Evolutionary conservation across 1,140 invertebrate species (phyloP), one percentile per base, ranked within the genome.

Genomic region (Drosophila malerkotliana): DNA sequence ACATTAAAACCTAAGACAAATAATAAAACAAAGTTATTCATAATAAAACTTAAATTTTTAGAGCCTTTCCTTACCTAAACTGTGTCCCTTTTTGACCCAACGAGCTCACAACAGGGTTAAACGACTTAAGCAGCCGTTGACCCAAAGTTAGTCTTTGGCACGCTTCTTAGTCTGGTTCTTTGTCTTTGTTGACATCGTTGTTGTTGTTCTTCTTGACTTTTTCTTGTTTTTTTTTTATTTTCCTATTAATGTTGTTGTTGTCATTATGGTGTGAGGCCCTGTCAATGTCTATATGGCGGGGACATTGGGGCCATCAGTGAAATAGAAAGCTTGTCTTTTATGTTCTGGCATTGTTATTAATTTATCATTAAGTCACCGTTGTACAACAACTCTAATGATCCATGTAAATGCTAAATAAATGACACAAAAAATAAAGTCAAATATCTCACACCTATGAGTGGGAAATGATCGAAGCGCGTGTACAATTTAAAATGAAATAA

Each of bases 401-500:
- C 82, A 39, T 87, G 78, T 87, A 79, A 87, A 85, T 87, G 82
- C 77, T 72, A 85, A 87, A 60, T 57, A 64, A 77, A 62, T 67
- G 51, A 62, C 37, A 66, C 47, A n/a, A 56, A 41, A 41, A 34
- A 18, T 12, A 60, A 41, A 34, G 1, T 37, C 28, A 12, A 57
- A 49, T 34, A 52, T 44, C 21, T 47, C 47, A 48, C 47, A 52
- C 60, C 14, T 41, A 34, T 32, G 41, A 44, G 14, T 6, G 41
- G 59, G n/a, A 64, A 76, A 79, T 58, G 52, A 48, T 79, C 44
- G 57, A 82, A 79, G 78, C 78, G 83, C 74, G 83, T 76, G 78
- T 82, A 82, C 82, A 87, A 88, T 87, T 87, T 87, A 88, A 87
- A 87, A 79, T 68, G 69, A 88, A 76, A 87, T 87, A 82, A 88